A percentile compares a stretch with the other conserved stretches of the same genome.
Evolutionary conservation across 2,113 vertebrate species (phyloP).

Genomic region (Ophiodon elongatus): DNA sequence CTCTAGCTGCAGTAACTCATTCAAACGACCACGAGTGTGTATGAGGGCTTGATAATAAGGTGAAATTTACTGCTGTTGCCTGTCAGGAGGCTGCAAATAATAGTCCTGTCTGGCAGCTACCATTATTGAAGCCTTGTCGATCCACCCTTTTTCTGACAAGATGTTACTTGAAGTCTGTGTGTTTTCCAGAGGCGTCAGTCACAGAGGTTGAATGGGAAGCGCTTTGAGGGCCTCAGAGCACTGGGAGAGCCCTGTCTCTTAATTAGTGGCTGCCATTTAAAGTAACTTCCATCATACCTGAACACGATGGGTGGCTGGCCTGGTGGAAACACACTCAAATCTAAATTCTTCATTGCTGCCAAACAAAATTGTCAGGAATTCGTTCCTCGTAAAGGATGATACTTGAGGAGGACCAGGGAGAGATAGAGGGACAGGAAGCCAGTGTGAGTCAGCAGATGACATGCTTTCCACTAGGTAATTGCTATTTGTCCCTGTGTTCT

Average conservation of each 20-base stretch:
- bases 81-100: conserved; percentile 75
- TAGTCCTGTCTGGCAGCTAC: conserved; percentile 75
- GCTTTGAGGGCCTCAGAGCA: conserved; percentile 30
- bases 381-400: conserved; percentile 1
- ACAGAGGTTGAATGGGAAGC: conserved; percentile 51
- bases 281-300: conserved; percentile 57
- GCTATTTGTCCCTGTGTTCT: conserved; percentile 69
- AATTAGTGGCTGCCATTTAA: conserved; percentile 73
- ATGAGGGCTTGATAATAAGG: conserved; percentile 70
- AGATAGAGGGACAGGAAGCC: conserved; percentile 21
- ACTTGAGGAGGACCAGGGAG: not conserved
- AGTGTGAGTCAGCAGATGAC: conserved; percentile 42
- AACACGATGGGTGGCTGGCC: conserved; percentile 72
- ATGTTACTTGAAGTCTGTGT: conserved; percentile 79
- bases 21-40: conserved; percentile 39
- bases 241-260: conserved; percentile 43
- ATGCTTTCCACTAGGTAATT: conserved; percentile 66
- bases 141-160: conserved; percentile 81
- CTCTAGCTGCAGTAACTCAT: conserved; percentile 65
- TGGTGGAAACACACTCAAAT: conserved; percentile 5
- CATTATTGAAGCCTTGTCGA: conserved; percentile 77
- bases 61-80: conserved; percentile 73
- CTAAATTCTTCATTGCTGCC: not conserved
- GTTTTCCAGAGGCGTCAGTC: conserved; percentile 64
- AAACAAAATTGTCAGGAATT: not conserved